These are phyloP conservation scores for Eulithis prunata DNA, from an alignment of 2,888 invertebrate genomes.

Conservation along the genomic window DNA sequence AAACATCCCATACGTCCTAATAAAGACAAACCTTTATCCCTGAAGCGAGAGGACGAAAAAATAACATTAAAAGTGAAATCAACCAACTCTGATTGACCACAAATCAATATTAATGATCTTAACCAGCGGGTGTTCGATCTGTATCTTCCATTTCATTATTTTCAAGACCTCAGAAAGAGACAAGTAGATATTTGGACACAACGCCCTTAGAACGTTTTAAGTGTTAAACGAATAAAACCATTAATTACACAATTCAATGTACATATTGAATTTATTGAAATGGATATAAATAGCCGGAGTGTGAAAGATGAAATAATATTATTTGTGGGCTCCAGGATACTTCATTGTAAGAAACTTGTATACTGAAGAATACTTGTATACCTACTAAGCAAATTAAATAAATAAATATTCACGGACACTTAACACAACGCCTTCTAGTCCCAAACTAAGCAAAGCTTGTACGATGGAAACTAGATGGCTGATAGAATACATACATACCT, in stretches of 20 bases:
- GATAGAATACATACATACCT: too few species aligned
- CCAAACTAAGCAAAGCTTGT: too few species aligned
- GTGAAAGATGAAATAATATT: slow-evolving; percentile 58
- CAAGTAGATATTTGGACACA: slow-evolving; percentile 76
- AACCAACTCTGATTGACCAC: slow-evolving; percentile 84
- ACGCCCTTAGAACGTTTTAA: slow-evolving; percentile 82
- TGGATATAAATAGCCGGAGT: slow-evolving; percentile 82
- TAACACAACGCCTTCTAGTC: too few species aligned
- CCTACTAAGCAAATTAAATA: too few species aligned
- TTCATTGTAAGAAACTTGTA: slow-evolving; percentile 9
- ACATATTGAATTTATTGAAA: slow-evolving; percentile 85
- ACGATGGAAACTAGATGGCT: too few species aligned
- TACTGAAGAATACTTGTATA: not conserved
- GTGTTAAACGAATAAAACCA: slow-evolving; percentile 85
- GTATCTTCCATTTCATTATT: slow-evolving; percentile 56
- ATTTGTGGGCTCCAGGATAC: slow-evolving; percentile 19
- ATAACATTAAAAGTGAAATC: slow-evolving; percentile 82
- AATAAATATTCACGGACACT: too few species aligned
- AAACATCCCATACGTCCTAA: slow-evolving; percentile 32
- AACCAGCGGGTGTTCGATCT: slow-evolving; percentile 77
- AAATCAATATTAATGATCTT: slow-evolving; percentile 85
- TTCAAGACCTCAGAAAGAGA: slow-evolving; percentile 54
- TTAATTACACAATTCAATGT: slow-evolving; percentile 84
- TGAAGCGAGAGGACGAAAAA: slow-evolving; percentile 63
- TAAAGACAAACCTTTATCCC: slow-evolving; percentile 59